Evolutionary conservation across 2,113 vertebrate genomes (phyloP).

Genomic region (Xyrauchen texanus): DNA sequence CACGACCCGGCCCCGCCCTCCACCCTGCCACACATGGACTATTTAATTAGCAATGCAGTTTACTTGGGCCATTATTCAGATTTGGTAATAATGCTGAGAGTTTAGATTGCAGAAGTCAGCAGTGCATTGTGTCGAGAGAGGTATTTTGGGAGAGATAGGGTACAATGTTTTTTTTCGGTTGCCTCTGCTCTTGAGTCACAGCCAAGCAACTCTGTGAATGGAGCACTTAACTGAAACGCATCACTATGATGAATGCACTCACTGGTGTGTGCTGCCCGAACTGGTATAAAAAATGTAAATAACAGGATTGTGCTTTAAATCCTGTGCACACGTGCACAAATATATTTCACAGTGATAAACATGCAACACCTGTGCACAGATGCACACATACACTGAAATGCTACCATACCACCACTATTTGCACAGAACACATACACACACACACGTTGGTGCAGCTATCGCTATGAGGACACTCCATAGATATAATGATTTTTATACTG

Average conservation of each 20-base stretch:
- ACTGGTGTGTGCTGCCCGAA: constrained; percentile 24
- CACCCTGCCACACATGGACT: too few relatives aligned
- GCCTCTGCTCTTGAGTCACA: background rate
- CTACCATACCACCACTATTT: background rate
- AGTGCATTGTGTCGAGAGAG: constrained; percentile 8
- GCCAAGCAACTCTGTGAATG: constrained; percentile 42
- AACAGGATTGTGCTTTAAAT: constrained; percentile 14
- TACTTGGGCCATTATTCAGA: too few relatives aligned
- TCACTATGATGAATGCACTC: constrained; percentile 46
- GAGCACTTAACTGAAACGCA: constrained; percentile 48
- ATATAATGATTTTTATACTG: too few relatives aligned
- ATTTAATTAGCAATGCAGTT: background rate
- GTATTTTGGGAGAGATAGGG: background rate
- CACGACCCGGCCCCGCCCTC: too few relatives aligned
- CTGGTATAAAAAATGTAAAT: background rate
- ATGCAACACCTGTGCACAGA: constrained; percentile 11
- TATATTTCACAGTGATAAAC: constrained; percentile 24
- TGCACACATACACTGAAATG: background rate
- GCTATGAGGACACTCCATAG: too few relatives aligned
- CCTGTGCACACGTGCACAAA: constrained; percentile 13
- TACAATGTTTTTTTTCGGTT: background rate
- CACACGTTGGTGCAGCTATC: too few relatives aligned
- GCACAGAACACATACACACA: background rate
- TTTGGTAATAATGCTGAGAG: background rate
- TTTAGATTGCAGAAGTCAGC: background rate